Percentiles rank a stretch among this genome's conserved stretches.
These are phyloP conservation scores for Pollenia labialis DNA, from an alignment of 2,888 invertebrate species.

Conservation along the genomic window DNA sequence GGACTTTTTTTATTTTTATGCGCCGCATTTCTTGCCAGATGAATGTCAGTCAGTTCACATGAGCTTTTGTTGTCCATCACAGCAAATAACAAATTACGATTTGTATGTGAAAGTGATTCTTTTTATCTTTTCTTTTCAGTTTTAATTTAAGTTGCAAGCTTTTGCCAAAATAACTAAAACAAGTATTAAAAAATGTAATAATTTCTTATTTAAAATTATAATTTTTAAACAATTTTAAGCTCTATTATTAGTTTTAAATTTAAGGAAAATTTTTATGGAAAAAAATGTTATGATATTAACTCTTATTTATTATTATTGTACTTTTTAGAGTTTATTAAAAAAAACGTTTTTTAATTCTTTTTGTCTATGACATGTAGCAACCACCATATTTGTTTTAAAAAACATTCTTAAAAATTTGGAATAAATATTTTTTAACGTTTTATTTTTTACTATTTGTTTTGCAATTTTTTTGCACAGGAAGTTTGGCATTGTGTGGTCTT, in stretches of 20 bases:
- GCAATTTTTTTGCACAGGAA: conserved; percentile 41
- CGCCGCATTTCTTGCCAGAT: conserved; percentile 40
- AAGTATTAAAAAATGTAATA: conserved; percentile 21
- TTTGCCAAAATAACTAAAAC: conserved; percentile 6
- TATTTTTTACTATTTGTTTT: conserved; percentile 3
- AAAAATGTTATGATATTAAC: background rate
- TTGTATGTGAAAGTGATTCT: conserved; percentile 67
- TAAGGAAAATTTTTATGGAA: background rate
- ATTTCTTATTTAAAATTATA: background rate
- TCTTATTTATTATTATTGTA: conserved; percentile 32
- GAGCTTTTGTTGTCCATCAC: conserved; percentile 60
- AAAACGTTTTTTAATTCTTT: background rate
- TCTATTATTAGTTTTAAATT: background rate
- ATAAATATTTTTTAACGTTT: background rate
- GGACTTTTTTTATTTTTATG: background rate
- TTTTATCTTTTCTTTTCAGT: conserved; percentile 50
- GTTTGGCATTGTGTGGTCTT: conserved; percentile 51
- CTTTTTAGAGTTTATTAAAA: background rate
- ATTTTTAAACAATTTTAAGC: background rate
- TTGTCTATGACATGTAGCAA: background rate
- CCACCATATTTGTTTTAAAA: background rate
- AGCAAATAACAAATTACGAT: conserved; percentile 42
- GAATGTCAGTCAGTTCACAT: conserved; percentile 62
- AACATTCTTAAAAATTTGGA: no score
- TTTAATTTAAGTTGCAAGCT: conserved; percentile 34